These are phyloP conservation scores for Gouania willdenowi DNA, from an alignment of 2,797 vertebrate species.

Conservation along the genomic window DNA sequence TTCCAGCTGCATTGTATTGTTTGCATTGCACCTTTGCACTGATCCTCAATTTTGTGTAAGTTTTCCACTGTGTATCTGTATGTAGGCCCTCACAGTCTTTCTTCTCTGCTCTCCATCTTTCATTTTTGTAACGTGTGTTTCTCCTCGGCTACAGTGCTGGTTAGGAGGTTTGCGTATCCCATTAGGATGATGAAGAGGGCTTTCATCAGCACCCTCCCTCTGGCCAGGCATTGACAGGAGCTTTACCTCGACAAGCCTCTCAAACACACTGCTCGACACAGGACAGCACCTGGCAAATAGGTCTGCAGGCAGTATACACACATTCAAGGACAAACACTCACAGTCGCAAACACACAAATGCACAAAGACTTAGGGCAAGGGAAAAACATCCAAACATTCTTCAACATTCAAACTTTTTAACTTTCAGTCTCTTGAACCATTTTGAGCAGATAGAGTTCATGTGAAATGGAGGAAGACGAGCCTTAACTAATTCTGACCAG, in stretches of 20 bases:
- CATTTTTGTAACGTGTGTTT: too few species aligned
- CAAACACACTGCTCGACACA: constrained; percentile 64
- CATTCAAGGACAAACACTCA: constrained; percentile 42
- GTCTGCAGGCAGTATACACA: constrained; percentile 50
- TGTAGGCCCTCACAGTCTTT: too few species aligned
- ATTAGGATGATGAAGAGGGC: constrained; percentile 83
- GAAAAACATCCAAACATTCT: neutral
- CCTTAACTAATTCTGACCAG: constrained; percentile 62
- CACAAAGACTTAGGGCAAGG: neutral
- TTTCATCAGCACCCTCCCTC: constrained; percentile 77
- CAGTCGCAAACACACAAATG: constrained; percentile 4
- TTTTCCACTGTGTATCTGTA: too few species aligned
- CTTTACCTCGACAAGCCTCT: constrained; percentile 78
- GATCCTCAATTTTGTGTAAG: too few species aligned
- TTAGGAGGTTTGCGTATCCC: constrained; percentile 78
- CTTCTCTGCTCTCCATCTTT: too few species aligned
- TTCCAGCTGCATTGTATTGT: constrained; percentile 32
- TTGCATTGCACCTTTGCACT: constrained; percentile 33
- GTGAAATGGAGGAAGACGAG: constrained; percentile 23
- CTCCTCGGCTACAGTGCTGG: constrained; percentile 30
- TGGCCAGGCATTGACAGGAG: constrained; percentile 72
- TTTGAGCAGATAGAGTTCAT: constrained; percentile 15
- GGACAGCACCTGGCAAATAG: constrained; percentile 59
- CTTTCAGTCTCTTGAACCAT: constrained; percentile 18
- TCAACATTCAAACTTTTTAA: constrained; percentile 34